Evolutionary conservation across 2,888 invertebrate species (phyloP).

Genomic region (Drosophila prostipennis): DNA sequence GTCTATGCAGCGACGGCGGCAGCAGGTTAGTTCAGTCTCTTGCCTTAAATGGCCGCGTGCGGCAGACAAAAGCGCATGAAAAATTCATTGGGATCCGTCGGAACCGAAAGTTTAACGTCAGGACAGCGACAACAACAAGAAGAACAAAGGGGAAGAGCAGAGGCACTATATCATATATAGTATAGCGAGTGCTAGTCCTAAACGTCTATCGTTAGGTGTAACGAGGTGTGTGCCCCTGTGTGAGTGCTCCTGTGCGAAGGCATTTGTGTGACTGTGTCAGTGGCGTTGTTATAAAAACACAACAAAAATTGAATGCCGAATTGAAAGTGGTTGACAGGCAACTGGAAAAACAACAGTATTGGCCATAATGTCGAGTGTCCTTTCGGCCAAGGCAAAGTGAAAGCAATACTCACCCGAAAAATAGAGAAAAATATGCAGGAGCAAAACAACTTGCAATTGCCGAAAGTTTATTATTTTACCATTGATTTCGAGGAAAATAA

Average conservation of each 20-base stretch:
- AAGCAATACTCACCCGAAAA: constrained; percentile 33
- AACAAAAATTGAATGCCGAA: constrained; percentile 59
- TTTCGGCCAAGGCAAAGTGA: constrained; percentile 41
- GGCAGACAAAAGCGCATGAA: constrained; percentile 82
- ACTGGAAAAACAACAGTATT: constrained; percentile 25
- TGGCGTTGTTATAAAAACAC: constrained; percentile 51
- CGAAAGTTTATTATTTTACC: constrained; percentile 65
- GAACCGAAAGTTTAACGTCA: constrained; percentile 43
- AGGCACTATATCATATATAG: constrained; percentile 30
- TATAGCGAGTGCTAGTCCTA: constrained; percentile 21
- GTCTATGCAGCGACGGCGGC: constrained; percentile 44
- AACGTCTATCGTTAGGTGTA: constrained; percentile 51
- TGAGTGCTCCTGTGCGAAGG: constrained; percentile 25
- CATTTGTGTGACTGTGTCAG: constrained; percentile 44
- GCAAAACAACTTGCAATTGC: constrained; percentile 33
- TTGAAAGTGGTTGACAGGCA: constrained; percentile 71
- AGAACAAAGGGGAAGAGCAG: constrained; percentile 8
- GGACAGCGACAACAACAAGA: constrained; percentile 51
- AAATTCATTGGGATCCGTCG: constrained; percentile 69
- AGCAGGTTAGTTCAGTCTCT: constrained; percentile 74
- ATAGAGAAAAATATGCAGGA: constrained; percentile 5
- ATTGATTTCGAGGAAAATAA: constrained; percentile 41
- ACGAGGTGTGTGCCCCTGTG: constrained; percentile 51
- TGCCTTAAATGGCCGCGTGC: constrained; percentile 77
- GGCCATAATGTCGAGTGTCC: constrained; percentile 39